Evolutionary conservation across 1,140 invertebrate genomes (phyloP), one percentile per base, ranked within the genome.

Genomic region (Lordiphosa stackelbergi): DNA sequence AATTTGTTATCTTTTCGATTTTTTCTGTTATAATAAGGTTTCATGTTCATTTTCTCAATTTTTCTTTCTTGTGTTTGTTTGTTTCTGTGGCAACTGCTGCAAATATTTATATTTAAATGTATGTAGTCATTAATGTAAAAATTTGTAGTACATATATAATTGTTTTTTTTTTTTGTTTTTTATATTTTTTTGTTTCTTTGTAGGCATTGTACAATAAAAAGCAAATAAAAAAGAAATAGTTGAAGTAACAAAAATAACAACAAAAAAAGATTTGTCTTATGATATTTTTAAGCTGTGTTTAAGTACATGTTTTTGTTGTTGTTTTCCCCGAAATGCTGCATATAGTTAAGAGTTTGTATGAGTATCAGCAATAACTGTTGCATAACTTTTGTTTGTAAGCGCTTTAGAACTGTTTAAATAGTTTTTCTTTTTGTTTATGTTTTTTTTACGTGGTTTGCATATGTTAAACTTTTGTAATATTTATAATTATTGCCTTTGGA

Each of bases 1-100:
- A 73, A 66, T 78, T 78, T 77, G 63, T 77, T 77, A 72, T 31
- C 5, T 31, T 31, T 31, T 31, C 28, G 7, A 31, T 31, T 31
- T 31, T 31, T 63, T 66, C 66, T 61, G 68, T 78, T 62, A 61
- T 60, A 69, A 69, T 83, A 81, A 72, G 78, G 69, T 81, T 83
- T 77, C 61, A 84, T 84, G 77, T 83, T 84, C 78, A 83, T 84
- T 83, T 83, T 84, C 78, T 83, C 77, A 84, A 73, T 73, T 77
- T 71, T 83, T 72, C 13, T 43, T 53, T 19, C 31, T 59, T 43
- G 40, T 42, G 42, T 64, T 28, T 58, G 12, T 38, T 43, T 55
- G 41, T 53, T 37, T 49, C 34, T 38, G 34, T 51, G 48, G 62
- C 62, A 69, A 60, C 62, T 70, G 58, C 55, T 69, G 73, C 59